Conservation (phyloP, 2,888 invertebrate genomes). For the Polyommatus iphigenia region DNA sequence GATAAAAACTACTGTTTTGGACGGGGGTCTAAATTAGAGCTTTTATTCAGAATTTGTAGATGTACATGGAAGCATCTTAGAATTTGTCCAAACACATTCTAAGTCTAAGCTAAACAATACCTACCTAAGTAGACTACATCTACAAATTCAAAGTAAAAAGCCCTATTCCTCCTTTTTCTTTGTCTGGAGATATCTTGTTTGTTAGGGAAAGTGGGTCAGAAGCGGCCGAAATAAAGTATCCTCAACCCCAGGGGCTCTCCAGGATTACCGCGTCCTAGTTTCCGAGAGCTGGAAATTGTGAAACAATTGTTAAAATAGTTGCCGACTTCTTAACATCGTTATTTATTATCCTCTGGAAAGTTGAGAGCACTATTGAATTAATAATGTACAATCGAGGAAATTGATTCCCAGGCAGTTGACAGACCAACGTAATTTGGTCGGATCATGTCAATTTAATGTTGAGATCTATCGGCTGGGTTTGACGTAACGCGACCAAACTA, state of each 20-base stretch:
- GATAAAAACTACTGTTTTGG: too few species aligned
- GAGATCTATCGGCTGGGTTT: too few species aligned
- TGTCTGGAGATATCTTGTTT: constrained; percentile 15
- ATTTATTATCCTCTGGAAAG: neutral
- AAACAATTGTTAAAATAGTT: constrained; percentile 14
- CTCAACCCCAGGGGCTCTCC: constrained; percentile 25
- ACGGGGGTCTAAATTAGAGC: too few species aligned
- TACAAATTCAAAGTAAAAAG: neutral
- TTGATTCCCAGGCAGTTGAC: too few species aligned
- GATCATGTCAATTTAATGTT: too few species aligned
- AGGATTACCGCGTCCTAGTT: constrained; percentile 22
- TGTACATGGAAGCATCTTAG: too few species aligned
- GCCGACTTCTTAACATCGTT: neutral
- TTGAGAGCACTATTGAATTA: neutral
- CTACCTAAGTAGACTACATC: neutral
- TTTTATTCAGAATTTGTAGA: too few species aligned
- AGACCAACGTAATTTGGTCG: too few species aligned
- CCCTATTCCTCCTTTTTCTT: neutral
- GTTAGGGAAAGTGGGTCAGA: constrained; percentile 26
- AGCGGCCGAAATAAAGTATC: constrained; percentile 18
- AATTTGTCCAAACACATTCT: too few species aligned
- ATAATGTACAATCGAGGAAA: neutral
- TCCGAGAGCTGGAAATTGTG: neutral
- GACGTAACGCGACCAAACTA: too few species aligned
- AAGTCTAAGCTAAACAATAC: too few species aligned